A percentile compares a stretch with the other conserved stretches of the same genome.
Conservation (phyloP, 2,113 vertebrate species). For the Mobula birostris region DNA sequence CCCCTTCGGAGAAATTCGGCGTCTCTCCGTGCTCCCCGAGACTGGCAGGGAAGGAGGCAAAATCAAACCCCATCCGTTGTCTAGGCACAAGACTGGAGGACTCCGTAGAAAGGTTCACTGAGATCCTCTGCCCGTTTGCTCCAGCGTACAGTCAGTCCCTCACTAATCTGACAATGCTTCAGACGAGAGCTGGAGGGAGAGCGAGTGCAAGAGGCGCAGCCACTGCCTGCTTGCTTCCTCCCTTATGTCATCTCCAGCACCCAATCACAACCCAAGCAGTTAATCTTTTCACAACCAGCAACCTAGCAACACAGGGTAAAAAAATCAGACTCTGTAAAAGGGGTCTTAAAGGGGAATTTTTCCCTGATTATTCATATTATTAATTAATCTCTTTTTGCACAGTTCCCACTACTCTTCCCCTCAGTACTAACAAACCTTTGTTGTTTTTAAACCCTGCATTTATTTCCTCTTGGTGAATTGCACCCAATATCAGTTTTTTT, state of each 20-base stretch:
- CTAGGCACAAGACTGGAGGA: neutral
- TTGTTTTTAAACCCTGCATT: neutral
- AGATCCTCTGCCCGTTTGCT: neutral
- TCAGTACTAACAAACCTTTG: neutral
- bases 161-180: neutral
- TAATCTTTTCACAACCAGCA: slow-evolving; percentile 25
- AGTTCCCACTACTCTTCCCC: neutral
- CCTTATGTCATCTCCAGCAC: slow-evolving; percentile 23
- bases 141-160: neutral
- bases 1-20: neutral
- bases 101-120: neutral
- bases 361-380: neutral
- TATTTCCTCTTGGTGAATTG: neutral
- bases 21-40: neutral
- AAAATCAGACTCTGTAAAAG: neutral
- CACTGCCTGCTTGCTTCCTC: slow-evolving; percentile 11
- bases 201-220: neutral
- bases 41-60: neutral
- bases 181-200: slow-evolving; percentile 1
- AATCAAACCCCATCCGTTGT: neutral
- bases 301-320: slow-evolving; percentile 10
- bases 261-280: slow-evolving; percentile 34
- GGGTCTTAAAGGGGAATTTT: neutral
- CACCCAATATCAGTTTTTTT: neutral
- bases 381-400: neutral